Evolutionary conservation across 2,113 vertebrate species (phyloP).

Genomic region (Accipiter cooperii): DNA sequence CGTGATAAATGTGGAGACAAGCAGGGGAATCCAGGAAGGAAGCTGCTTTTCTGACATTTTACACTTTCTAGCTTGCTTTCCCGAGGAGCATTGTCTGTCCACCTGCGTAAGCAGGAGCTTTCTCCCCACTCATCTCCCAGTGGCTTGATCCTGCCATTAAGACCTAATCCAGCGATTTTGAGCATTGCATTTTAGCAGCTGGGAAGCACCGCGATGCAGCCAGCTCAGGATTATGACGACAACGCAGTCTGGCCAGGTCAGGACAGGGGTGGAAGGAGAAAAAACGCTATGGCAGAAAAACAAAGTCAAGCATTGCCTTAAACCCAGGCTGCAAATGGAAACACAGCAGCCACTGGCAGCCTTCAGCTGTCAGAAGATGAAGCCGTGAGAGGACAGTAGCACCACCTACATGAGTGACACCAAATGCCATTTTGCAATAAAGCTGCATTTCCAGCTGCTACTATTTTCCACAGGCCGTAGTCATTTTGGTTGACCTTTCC

Average conservation of each 20-base stretch:
- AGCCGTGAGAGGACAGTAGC: neutral
- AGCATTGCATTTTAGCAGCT: neutral
- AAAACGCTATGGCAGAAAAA: neutral
- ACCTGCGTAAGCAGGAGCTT: neutral
- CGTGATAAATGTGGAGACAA: neutral
- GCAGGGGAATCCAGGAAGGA: neutral
- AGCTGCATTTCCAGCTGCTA: neutral
- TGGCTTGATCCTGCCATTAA: conserved; percentile 46
- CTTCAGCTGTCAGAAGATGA: neutral
- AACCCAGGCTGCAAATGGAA: neutral
- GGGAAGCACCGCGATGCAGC: neutral
- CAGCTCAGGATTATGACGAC: conserved; percentile 31
- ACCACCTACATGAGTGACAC: neutral
- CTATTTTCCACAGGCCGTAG: neutral
- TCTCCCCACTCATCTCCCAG: neutral
- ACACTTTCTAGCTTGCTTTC: neutral
- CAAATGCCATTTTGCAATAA: neutral
- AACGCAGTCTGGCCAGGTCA: neutral
- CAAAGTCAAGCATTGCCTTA: neutral
- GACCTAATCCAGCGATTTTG: neutral
- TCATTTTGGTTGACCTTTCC: neutral
- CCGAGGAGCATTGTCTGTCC: neutral
- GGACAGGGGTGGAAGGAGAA: neutral
- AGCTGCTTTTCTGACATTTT: neutral
- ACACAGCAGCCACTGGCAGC: neutral